A percentile compares a stretch with the other conserved stretches of the same genome.
phyloP scores from a whole-genome alignment of 2,113 vertebrate genomes.

The Ardeotis arabs region DNA sequence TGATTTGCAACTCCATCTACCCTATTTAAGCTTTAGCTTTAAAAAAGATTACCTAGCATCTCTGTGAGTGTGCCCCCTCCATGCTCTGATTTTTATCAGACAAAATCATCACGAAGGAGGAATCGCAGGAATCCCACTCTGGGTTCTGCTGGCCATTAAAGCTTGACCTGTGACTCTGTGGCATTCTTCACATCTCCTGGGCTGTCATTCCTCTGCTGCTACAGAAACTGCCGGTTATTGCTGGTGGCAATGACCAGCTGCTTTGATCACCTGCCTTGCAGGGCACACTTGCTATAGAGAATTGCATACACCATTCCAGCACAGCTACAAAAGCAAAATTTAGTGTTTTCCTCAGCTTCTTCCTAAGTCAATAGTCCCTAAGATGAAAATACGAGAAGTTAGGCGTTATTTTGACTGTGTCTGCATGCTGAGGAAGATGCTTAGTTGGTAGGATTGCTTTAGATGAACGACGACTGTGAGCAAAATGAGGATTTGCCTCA shows the following conservation, averaged over 20 bases:
- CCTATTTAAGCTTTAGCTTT: neutral
- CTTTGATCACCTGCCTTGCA: conserved; percentile 29
- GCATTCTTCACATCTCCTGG: neutral
- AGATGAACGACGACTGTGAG: neutral
- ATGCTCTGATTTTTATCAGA: neutral
- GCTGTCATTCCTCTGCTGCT: neutral
- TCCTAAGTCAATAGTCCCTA: neutral
- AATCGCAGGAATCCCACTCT: conserved; percentile 20
- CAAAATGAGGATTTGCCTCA: neutral
- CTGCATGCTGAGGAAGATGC: neutral
- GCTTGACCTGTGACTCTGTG: conserved; percentile 47
- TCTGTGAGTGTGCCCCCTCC: neutral
- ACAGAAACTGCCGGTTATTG: neutral
- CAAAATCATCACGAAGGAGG: neutral
- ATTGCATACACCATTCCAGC: fast-evolving
- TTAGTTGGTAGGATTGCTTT: neutral
- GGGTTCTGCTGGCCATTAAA: neutral
- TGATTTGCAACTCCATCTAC: neutral
- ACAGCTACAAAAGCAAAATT: neutral
- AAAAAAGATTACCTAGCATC: neutral
- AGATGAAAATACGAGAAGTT: neutral
- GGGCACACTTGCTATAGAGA: neutral
- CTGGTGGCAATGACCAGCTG: neutral
- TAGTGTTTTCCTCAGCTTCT: neutral
- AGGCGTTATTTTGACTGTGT: neutral